Evolutionary conservation across 2,113 vertebrate species (phyloP), one percentile per base, ranked within the genome.

Genomic region (Sarotherodon lohbergeri): DNA sequence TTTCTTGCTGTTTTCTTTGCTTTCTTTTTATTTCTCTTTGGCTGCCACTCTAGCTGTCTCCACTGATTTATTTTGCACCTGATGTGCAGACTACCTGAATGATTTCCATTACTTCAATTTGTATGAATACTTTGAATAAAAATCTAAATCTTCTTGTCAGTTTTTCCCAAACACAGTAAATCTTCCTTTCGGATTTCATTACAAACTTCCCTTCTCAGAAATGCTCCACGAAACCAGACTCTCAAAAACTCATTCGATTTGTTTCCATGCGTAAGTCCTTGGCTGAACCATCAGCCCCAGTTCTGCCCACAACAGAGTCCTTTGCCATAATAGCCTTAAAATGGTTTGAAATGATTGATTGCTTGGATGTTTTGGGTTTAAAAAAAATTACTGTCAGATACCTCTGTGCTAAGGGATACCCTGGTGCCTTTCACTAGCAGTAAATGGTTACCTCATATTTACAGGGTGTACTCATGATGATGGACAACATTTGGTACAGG

Each of bases 201-300:
- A 29, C 24, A 79, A 73, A 66, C 66, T 63, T 85, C 68, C 17
- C 43, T 81, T 80, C 79, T 88, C 36, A 86, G 66, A 81, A 89
- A 86, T 71, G n/a, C 56, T 88, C 63, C 66, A 39, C 27, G 36
- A 92, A 91, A 93, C 81, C 32, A 76, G 86, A 90, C 46, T 17
- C 41, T 56, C 17, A 22, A 43, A 90, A 80, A 36, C 27, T 24
- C 50, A 50, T 39, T 85, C 27, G 39, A 22, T 91, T 82, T 81
- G 80, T 92, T 92, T 91, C 82, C 89, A 85, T 87, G 10, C 83
- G 19, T 41, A 59, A 63, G n/a, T 81, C 48, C 63, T 80, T 80
- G 80, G 82, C 85, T 89, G 52, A 89, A 66, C 39, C 57, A 27
- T 52, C 24, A 73, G 39, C 29, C 12, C 19, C 48, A 84, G 27